Percentiles rank a stretch among this genome's conserved stretches.
phyloP scores from a whole-genome alignment of 2,113 vertebrate genomes.

The Silurus glanis region DNA sequence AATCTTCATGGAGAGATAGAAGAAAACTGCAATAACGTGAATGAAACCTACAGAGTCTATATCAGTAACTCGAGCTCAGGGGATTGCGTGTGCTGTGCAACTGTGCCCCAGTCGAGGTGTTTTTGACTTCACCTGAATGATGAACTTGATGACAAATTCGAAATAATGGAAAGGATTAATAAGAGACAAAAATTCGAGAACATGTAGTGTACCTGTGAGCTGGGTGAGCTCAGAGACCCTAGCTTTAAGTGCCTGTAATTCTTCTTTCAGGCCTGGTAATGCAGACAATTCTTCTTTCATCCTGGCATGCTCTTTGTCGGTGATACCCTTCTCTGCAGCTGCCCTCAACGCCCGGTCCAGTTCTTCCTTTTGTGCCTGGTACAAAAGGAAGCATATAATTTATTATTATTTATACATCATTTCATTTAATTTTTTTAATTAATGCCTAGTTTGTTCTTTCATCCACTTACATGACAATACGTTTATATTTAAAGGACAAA shows the following conservation, averaged over 20 bases:
- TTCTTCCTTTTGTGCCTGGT: constrained; percentile 64
- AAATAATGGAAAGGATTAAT: background rate
- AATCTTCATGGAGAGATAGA: background rate
- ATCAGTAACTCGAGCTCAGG: background rate
- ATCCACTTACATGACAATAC: no score
- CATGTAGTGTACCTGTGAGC: constrained; percentile 62
- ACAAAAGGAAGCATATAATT: background rate
- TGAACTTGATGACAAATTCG: background rate
- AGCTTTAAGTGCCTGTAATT: constrained; percentile 68
- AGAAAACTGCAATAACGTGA: background rate
- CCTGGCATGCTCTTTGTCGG: constrained; percentile 60
- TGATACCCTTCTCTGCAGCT: constrained; percentile 49
- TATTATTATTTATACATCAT: no score
- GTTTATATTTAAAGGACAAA: background rate
- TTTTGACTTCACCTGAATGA: no score
- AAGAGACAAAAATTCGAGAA: background rate
- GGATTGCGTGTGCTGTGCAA: background rate
- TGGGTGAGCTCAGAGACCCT: constrained; percentile 68
- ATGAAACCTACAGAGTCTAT: background rate
- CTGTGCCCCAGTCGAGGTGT: background rate
- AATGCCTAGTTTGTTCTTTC: no score
- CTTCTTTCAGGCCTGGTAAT: constrained; percentile 68
- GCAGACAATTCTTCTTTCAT: constrained; percentile 66
- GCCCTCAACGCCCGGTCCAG: constrained; percentile 64
- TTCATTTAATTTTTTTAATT: no score